Conservation (phyloP, 2,888 invertebrate genomes). For the Volucella inanis region DNA sequence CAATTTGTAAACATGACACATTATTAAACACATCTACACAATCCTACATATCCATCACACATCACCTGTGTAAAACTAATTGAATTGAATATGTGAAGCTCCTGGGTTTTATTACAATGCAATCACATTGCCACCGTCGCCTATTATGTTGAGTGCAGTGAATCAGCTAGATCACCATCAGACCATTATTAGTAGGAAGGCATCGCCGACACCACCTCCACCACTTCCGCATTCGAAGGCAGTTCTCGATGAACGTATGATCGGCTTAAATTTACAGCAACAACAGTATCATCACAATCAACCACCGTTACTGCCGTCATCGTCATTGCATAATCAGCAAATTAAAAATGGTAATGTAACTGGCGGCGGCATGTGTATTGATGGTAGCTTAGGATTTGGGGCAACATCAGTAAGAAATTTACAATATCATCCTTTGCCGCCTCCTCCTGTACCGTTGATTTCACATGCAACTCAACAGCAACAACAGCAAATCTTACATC, state of each 20-base stretch:
- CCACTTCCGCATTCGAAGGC: slow-evolving; percentile 75
- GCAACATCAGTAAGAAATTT: slow-evolving; percentile 50
- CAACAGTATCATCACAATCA: slow-evolving; percentile 77
- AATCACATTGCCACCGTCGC: slow-evolving; percentile 77
- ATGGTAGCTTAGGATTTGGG: slow-evolving; percentile 77
- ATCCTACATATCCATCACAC: slow-evolving; percentile 22
- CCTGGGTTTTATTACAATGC: slow-evolving; percentile 76
- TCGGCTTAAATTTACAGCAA: slow-evolving; percentile 78
- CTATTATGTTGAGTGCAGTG: slow-evolving; percentile 34
- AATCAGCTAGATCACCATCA: slow-evolving; percentile 52
- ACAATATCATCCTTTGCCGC: slow-evolving; percentile 81
- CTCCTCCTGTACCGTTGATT: slow-evolving; percentile 81
- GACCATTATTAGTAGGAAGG: slow-evolving; percentile 44
- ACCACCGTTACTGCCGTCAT: slow-evolving; percentile 48
- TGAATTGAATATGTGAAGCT: slow-evolving; percentile 31
- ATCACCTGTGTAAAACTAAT: neutral
- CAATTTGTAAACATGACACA: slow-evolving; percentile 25
- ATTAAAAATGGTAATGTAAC: slow-evolving; percentile 53
- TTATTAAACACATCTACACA: slow-evolving; percentile 31
- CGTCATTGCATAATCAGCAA: slow-evolving; percentile 62
- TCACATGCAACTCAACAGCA: slow-evolving; percentile 39
- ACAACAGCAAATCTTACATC: slow-evolving; percentile 55
- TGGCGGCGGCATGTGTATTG: slow-evolving; percentile 32
- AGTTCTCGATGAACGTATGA: slow-evolving; percentile 78
- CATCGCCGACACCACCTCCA: slow-evolving; percentile 76